Base-by-base conservation (phyloP, 1,140 invertebrate genomes). In the Drosophila elegans region DNA sequence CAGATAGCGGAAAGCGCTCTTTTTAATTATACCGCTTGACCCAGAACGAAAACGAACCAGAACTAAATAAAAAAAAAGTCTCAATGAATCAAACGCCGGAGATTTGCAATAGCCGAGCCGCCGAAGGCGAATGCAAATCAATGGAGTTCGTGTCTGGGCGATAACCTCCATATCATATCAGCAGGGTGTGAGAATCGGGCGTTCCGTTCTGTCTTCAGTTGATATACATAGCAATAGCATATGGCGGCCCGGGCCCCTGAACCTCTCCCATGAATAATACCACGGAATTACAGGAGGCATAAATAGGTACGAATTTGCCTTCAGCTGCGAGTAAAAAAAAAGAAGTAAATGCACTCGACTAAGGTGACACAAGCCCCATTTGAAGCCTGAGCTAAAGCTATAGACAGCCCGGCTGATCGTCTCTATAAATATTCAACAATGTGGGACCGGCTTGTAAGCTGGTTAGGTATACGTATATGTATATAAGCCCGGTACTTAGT, bases 391-490 rank as follows among this genome's bases (percentile, higher is more conserved):
- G 61, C 36, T 48, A 16, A 7, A 27, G 51, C 55, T 46, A 32
- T 10, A 48, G 27, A 34, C 9, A 52, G 29, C 29, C 34, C 6
- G 45, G 45, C 46, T 13, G 51, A 36, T 52, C 56, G 27, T 36
- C 44, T 61, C 73, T 71, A 88, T 88, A 89, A 88, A 88, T 88
- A 88, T 88, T 88, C 84, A 88, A 88, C 83, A 78, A 83, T 69
- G 57, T 76, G 72, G 55, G 71, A 56, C 66, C 10, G 61, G 61
- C 52, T 76, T 64, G 67, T 74, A 49, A 75, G 72, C 71, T 71
- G 3, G 49, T 7, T 45, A 10, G 13, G 16, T 63, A 38, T 45
- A 45, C 29, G 11, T 10, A 27, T 32, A 3, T n/a, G 13, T 49
- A 32, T 34, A 27, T 21, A 45, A 67, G 39, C 41, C 5, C 52